Percentiles rank a stretch among this genome's conserved stretches.
Conservation (phyloP, 2,888 invertebrate species). For the Bruchidius siliquastri region DNA sequence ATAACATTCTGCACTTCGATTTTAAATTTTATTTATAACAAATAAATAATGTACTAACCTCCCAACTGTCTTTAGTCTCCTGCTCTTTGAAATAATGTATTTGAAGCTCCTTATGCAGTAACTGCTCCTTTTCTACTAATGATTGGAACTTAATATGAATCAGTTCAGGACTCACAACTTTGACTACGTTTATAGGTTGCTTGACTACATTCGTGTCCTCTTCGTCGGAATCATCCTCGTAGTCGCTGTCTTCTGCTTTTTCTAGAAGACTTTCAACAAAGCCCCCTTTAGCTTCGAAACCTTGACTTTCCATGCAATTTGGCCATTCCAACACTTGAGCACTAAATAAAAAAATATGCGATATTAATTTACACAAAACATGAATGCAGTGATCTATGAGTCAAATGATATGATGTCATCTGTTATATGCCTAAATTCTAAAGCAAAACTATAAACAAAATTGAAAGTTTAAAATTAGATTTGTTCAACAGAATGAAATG, state of each 20-base stretch:
- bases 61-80: slow-evolving; percentile 21
- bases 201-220: slow-evolving; percentile 16
- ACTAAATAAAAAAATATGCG: slow-evolving; percentile 24
- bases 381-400: background rate
- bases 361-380: slow-evolving; percentile 3
- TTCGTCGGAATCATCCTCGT: slow-evolving; percentile 25
- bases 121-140: slow-evolving; percentile 21
- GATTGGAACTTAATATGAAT: slow-evolving; percentile 46
- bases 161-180: slow-evolving; percentile 33
- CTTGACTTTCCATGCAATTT: slow-evolving; percentile 27
- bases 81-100: slow-evolving; percentile 26
- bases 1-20: too few species aligned
- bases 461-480: too few species aligned
- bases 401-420: too few species aligned
- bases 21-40: background rate
- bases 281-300: slow-evolving; percentile 21
- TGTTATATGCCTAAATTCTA: too few species aligned
- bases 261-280: slow-evolving; percentile 24
- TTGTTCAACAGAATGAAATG: too few species aligned
- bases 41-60: slow-evolving; percentile 10
- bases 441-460: too few species aligned
- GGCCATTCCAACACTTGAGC: slow-evolving; percentile 46
- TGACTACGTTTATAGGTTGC: slow-evolving; percentile 31
- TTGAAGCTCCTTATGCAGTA: slow-evolving; percentile 29
- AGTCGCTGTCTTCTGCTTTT: slow-evolving; percentile 22